A percentile compares a stretch with the other conserved stretches of the same genome.
Evolutionary conservation across 64 coral and sea anemone genomes (phyloP).

Genomic region (Montipora cactus): DNA sequence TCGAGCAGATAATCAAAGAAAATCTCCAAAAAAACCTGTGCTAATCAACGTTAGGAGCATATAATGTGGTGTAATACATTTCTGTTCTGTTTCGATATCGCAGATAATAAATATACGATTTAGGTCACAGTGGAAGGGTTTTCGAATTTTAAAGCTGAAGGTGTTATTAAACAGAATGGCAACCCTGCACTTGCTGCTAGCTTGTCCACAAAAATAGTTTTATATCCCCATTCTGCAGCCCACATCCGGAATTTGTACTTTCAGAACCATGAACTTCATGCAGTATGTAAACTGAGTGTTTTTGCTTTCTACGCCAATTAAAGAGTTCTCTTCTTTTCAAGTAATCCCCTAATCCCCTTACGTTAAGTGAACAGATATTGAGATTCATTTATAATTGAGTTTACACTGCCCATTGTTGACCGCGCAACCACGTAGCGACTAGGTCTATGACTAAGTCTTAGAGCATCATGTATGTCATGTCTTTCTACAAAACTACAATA

Average conservation of each 20-base stretch:
- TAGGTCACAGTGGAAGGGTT: neutral
- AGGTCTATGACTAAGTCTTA: too few relatives aligned
- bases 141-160: neutral
- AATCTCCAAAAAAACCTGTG: neutral
- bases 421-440: too few relatives aligned
- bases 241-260: slow-evolving; percentile 11
- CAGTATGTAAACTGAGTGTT: neutral
- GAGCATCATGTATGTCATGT: too few relatives aligned
- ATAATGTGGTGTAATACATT: neutral
- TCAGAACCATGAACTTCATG: slow-evolving; percentile 1
- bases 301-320: neutral
- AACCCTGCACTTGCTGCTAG: too few relatives aligned
- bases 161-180: too few relatives aligned
- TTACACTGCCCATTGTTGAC: too few relatives aligned
- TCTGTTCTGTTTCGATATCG: slow-evolving; percentile 1
- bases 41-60: slow-evolving; percentile 5
- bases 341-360: neutral
- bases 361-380: slow-evolving; percentile 1
- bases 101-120: slow-evolving; percentile 23
- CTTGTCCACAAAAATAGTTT: too few relatives aligned
- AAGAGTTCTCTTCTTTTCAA: slow-evolving; percentile 15
- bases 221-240: neutral
- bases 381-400: too few relatives aligned
- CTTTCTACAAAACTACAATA: too few relatives aligned
- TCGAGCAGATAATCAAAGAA: neutral